Conservation (phyloP, 2,797 vertebrate genomes). For the Cottoperca gobio region DNA sequence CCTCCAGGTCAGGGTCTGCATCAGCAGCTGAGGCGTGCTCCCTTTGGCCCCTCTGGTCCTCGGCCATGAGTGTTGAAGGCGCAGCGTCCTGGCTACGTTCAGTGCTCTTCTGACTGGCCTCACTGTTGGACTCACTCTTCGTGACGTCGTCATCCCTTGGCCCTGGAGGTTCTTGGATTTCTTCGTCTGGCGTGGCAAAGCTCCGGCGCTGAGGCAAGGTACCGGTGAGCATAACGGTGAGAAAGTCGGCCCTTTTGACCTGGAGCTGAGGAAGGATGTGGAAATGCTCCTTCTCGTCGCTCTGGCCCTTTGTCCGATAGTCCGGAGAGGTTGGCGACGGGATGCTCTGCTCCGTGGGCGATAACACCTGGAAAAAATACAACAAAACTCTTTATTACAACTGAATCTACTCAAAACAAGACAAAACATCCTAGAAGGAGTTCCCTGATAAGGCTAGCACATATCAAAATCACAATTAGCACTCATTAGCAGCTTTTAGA, state of each 20-base stretch:
- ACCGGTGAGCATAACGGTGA: conserved; percentile 88
- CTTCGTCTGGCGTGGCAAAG: conserved; percentile 81
- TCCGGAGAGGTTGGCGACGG: conserved; percentile 76
- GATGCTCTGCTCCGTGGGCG: conserved; percentile 55
- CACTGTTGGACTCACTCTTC: conserved; percentile 90
- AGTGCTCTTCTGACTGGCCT: conserved; percentile 91
- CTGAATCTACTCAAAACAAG: conserved; percentile 1
- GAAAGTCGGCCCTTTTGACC: conserved; percentile 92
- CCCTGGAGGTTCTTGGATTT: conserved; percentile 71
- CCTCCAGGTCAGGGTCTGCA: conserved; percentile 94
- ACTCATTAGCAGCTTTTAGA: not conserved
- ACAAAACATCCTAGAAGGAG: not conserved
- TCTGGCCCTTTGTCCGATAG: conserved; percentile 84
- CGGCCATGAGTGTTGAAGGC: conserved; percentile 91
- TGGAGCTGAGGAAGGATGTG: conserved; percentile 85
- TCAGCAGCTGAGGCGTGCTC: conserved; percentile 91
- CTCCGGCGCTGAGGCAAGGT: conserved; percentile 86
- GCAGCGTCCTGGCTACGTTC: conserved; percentile 92
- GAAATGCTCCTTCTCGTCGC: conserved; percentile 89
- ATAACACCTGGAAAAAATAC: conserved; percentile 59
- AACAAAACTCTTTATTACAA: conserved; percentile 17
- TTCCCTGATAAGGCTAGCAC: not conserved
- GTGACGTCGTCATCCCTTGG: conserved; percentile 86
- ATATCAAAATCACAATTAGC: not conserved
- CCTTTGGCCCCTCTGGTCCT: conserved; percentile 89